Base-by-base conservation (phyloP, 2,113 vertebrate species). In the Marmota flaviventris region DNA sequence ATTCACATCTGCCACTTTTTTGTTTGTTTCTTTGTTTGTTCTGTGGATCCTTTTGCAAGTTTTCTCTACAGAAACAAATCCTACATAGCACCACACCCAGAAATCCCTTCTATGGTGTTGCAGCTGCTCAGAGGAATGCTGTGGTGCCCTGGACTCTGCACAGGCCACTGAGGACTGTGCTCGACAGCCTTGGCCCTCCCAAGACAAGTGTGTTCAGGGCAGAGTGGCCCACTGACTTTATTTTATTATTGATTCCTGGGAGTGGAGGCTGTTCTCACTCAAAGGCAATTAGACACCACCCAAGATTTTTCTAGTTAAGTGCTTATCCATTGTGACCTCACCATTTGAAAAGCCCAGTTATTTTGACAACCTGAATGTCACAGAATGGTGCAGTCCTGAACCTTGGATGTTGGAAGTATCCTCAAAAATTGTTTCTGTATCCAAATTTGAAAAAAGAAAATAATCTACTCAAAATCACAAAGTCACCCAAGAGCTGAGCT, bases 261-360 rank as follows among this genome's bases (percentile, higher is more conserved):
- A 93, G 32, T 39, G n/a, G 51, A 72, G 17, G 34, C 61, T 89
- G 10, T 67, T 72, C 56, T 96, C 39, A 78, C 56, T 94, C 75
- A 90, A 67, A 90, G 42, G 75, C 32, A 87, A 8, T 70, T n/a
- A 29, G 45, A 70, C 37, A 70, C 2, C 76, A 0, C 24, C 56
- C 24, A 5, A 86, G 75, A 42, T 5, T 22, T 63, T 73, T 8
- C 39, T 56, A n/a, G 27, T 63, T 78, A n/a, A 75, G 20, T 42
- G 34, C 25, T 77, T 81, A 45, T 82, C 58, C 14, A 67, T 58
- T 67, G 11, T 81, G 56, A 73, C 32, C 14, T 24, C 3, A n/a
- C 39, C 17, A 56, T 85, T 51, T 34, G 67, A 77, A 86, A 91
- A 51, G 0, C 5, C 32, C n/a, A 9, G 12, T 61, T 84, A 4